These are phyloP conservation scores for Plestiodon gilberti DNA, from an alignment of 2,113 vertebrate species.

Conservation along the genomic window DNA sequence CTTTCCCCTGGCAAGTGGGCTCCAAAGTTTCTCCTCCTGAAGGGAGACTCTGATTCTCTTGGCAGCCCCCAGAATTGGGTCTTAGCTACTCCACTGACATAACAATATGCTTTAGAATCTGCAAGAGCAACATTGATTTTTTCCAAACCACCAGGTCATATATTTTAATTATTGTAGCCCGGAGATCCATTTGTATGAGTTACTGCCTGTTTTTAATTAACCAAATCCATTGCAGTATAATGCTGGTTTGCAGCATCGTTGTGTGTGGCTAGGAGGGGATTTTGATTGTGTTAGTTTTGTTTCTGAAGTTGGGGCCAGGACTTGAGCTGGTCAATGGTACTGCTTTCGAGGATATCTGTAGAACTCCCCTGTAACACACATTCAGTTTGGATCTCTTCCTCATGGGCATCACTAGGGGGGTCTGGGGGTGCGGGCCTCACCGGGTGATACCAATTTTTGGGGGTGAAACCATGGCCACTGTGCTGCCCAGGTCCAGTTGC, in stretches of 20 bases:
- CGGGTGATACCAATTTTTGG: too few species aligned
- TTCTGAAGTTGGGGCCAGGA: not conserved
- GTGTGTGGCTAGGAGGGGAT: not conserved
- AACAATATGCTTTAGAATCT: not conserved
- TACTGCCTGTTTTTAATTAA: not conserved
- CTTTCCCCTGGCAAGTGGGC: not conserved
- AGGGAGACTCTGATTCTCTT: not conserved
- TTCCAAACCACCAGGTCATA: not conserved
- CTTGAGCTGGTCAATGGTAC: too few species aligned
- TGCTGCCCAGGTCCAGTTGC: too few species aligned
- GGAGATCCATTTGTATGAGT: constrained; percentile 5
- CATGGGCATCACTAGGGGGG: too few species aligned
- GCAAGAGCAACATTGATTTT: not conserved
- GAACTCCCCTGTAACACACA: not conserved
- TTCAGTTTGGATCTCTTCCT: not conserved
- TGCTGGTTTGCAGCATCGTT: not conserved
- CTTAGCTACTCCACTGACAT: not conserved
- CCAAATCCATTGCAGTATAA: not conserved
- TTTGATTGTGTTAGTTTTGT: not conserved
- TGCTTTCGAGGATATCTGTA: not conserved
- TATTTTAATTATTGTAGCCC: not conserved
- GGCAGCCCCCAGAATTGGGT: not conserved
- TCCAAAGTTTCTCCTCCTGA: not conserved
- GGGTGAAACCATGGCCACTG: too few species aligned
- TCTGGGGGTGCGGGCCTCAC: too few species aligned